phyloP scores from a whole-genome alignment of 2,888 invertebrate genomes.

The Podotricha telesiphe region DNA sequence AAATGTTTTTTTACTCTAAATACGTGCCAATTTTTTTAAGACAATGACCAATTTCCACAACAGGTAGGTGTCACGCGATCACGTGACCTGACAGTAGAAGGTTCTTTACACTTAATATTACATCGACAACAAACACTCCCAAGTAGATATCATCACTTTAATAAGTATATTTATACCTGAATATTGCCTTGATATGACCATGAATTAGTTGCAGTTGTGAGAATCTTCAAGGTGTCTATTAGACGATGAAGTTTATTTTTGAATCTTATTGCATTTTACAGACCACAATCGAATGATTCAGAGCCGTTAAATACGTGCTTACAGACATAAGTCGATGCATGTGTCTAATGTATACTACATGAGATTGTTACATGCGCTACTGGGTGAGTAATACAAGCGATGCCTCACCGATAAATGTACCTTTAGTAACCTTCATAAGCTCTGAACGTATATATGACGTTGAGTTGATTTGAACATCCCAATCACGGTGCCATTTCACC shows the following conservation, averaged over 20 bases:
- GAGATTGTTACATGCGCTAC: conserved; percentile 34
- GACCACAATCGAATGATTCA: conserved; percentile 35
- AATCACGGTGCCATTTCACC: conserved; percentile 57
- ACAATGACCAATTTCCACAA: conserved; percentile 59
- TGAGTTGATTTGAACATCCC: conserved; percentile 69
- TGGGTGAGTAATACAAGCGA: conserved; percentile 52
- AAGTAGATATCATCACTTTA: conserved; percentile 52
- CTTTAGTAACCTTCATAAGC: conserved; percentile 72
- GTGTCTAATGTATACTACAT: conserved; percentile 22
- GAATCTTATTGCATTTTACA: conserved; percentile 31
- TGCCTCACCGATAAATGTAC: conserved; percentile 61
- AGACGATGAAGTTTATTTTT: conserved; percentile 29
- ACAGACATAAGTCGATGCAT: conserved; percentile 35
- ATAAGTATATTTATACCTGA: conserved; percentile 4
- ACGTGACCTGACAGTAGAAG: conserved; percentile 48
- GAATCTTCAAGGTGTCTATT: conserved; percentile 23
- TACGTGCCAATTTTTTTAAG: conserved; percentile 70
- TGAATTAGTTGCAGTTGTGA: conserved; percentile 23
- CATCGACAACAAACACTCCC: conserved; percentile 60
- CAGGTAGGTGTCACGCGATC: conserved; percentile 43
- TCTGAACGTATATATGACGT: conserved; percentile 65
- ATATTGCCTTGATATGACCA: conserved; percentile 18
- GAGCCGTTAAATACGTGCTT: conserved; percentile 29
- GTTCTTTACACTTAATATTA: conserved; percentile 50
- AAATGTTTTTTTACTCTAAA: conserved; percentile 50